Base-by-base conservation (phyloP, 2,113 vertebrate genomes). In the Dolichotis patagonum region DNA sequence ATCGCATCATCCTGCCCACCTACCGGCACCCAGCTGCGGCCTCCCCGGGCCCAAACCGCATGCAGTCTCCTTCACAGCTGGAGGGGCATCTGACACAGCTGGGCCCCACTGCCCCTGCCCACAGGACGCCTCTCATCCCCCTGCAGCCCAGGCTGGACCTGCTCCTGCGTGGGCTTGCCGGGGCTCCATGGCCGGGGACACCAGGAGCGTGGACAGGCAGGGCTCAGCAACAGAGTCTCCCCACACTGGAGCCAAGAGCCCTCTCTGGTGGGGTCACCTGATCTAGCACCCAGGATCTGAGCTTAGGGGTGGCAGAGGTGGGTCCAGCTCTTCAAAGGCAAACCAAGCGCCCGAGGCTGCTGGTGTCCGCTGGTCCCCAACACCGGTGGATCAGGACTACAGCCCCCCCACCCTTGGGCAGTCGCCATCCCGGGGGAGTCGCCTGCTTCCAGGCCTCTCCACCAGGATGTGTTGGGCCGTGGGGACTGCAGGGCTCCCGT, bases 131-230 rank as follows among this genome's bases (percentile, higher is more conserved):
- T 41, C 32, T 49, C 13, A 2, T n/a, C 52, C 49, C 71, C 35
- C 35, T 8, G 4, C 1, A 14, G 11, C 20, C 24, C 41, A 4
- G 11, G 75, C 56, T 1, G 4, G 32, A 5, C 1, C 0, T 0
- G 20, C 13, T 19, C 5, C n/a, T 24, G 24, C 26, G 2, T 43
- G 17, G 35, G 56, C 28, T 13, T 24, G 7, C 6, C 12, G n/a
- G 71, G 24, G 38, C 4, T 16, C n/a, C 2, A 1, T 0, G 0
- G 20, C n/a, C 63, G 3, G 4, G 67, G 58, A 65, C 62, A 52
- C 30, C 26, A 69, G 52, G 30, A 41, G 49, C 13, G 28, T 58
- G 69, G 58, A 19, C 49, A 13, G 69, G 54, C 16, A 56, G 28
- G 24, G 17, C 56, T 56, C 58, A 26, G 20, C 1, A 14, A 8